Conservation (phyloP, 2,113 vertebrate genomes). For the Labrus mixtus region DNA sequence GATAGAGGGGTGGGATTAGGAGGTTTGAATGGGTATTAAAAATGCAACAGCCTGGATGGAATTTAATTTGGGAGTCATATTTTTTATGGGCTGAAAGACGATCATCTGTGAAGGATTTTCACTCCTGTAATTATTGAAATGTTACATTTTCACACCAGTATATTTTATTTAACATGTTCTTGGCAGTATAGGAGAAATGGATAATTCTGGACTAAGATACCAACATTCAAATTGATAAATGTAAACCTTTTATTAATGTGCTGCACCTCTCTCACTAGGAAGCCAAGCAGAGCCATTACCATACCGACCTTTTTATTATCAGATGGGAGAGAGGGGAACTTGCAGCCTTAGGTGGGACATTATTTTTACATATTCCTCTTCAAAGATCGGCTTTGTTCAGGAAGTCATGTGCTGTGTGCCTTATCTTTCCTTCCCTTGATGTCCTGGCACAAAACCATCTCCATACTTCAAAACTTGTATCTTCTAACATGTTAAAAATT, state of each 20-base stretch:
- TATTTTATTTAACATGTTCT: constrained; percentile 64
- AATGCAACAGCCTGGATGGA: constrained; percentile 65
- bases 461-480: not conserved
- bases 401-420: not conserved
- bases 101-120: constrained; percentile 28
- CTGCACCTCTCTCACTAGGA: not conserved
- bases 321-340: not conserved
- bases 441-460: not conserved
- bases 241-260: not conserved
- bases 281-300: not conserved
- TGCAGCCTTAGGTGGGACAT: not conserved
- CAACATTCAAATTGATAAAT: constrained; percentile 25
- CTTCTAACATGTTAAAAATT: not conserved
- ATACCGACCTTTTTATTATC: not conserved
- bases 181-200: not conserved
- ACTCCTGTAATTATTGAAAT: constrained; percentile 41
- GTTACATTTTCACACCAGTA: constrained; percentile 59
- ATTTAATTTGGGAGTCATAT: constrained; percentile 63
- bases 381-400: not conserved
- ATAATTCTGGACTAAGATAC: constrained; percentile 13
- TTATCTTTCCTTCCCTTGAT: not conserved
- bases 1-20: constrained; percentile 57
- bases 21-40: constrained; percentile 69
- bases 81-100: constrained; percentile 11
- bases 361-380: constrained; percentile 1